Base-by-base conservation (phyloP, 2,888 invertebrate genomes). In the Lithosia quadra region DNA sequence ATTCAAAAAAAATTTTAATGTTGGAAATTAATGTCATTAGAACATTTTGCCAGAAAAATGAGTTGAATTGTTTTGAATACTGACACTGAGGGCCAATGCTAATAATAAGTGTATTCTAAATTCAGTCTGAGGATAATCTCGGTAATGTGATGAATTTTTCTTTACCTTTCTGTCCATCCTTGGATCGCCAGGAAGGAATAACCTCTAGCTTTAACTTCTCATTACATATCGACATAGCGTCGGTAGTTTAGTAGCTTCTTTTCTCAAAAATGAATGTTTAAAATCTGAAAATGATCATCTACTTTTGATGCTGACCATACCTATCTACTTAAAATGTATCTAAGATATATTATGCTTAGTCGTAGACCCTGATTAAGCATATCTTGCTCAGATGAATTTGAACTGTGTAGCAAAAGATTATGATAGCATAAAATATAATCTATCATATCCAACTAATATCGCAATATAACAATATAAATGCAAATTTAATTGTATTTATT, bases 1-100 rank as follows among this genome's bases (percentile, higher is more conserved):
- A 18, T 43, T 43, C 2, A n/a, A 9, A 9, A 49, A 49, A 49
- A 73, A 66, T 65, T 69, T 66, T 68, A 60, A 57, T 43, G 57
- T 39, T 34, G 53, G 7, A n/a, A 36, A 22, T 1, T n/a, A 22
- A 60, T 60, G 22, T 60, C 9, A 11, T 22, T 39, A 39, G 22
- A 60, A 18, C 1, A 2, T 34, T 58, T 58, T 1, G 28, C 0
- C 18, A 11, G 43, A 18, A 49, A 49, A 49, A 49, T 18, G 5
- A 49, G 49, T 7, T 49, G 43, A 5, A 43, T 15, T 39, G 3
- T 43, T 43, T 18, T 0, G 18, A 7, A 18, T n/a, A 5, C 5
- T 43, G 43, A 7, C 18, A 7, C 8, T 3, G 3, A 8, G 33
- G 33, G 33, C 33, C n/a, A n/a, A n/a, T n/a, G n/a, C n/a, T n/a